These are phyloP conservation scores for Apoderus coryli DNA, from an alignment of 2,888 invertebrate species.

Conservation along the genomic window DNA sequence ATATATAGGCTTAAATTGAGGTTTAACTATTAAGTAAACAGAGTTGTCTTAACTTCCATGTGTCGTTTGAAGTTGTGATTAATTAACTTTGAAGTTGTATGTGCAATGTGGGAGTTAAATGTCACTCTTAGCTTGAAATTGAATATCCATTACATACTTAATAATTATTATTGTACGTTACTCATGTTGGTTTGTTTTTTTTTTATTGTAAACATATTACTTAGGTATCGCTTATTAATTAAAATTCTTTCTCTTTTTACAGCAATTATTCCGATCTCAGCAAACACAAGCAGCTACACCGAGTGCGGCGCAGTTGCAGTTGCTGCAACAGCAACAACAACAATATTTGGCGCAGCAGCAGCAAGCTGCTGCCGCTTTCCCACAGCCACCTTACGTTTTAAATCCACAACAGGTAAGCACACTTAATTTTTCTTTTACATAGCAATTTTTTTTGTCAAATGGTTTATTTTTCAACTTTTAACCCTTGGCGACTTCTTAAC, in stretches of 20 bases:
- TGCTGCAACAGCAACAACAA: conserved; percentile 62
- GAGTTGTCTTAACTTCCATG: no score
- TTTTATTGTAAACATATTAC: conserved; percentile 8
- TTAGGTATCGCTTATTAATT: not conserved
- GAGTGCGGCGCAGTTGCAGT: conserved; percentile 53
- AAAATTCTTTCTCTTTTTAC: conserved; percentile 30
- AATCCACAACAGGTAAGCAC: conserved; percentile 41
- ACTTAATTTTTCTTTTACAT: no score
- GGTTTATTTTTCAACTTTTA: no score
- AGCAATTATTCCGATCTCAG: conserved; percentile 85
- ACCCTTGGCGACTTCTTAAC: no score
- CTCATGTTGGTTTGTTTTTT: conserved; percentile 1
- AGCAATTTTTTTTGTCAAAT: no score
- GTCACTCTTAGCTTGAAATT: no score
- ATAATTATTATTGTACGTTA: conserved; percentile 1
- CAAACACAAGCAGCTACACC: conserved; percentile 59
- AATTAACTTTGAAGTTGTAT: no score
- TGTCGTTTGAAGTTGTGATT: no score
- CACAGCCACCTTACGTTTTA: conserved; percentile 67
- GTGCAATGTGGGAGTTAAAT: no score
- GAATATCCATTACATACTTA: no score
- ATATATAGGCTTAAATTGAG: no score
- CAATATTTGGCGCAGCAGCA: conserved; percentile 59
- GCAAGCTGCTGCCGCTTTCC: conserved; percentile 37
- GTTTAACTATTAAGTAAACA: no score